Base-by-base conservation (phyloP, 2,113 vertebrate species). In the Mirza zaza region DNA sequence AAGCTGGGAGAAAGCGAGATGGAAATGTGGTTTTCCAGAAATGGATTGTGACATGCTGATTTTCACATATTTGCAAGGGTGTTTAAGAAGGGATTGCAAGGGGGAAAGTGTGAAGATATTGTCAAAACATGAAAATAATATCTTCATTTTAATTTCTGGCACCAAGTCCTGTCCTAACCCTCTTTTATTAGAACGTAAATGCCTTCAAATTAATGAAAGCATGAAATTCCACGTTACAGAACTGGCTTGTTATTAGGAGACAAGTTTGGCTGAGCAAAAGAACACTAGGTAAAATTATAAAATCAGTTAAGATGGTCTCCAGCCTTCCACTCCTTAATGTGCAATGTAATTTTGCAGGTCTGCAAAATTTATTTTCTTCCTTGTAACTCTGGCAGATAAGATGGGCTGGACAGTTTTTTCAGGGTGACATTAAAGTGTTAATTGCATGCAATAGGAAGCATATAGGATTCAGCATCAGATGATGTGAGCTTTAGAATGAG, bases 81-180 rank as follows among this genome's bases (percentile, higher is more conserved):
- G 7, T 73, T 75, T 63, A 63, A 80, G 34, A 79, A 68, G 34
- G 20, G 34, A 50, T 6, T 9, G 5, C 52, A 29, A 27, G 45
- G 34, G 8, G 42, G 1, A 86, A 90, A 52, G 8, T 87, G 55
- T 73, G 34, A 61, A 77, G 70, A 21, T 63, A 89, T 59, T 84
- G 42, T 89, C 36, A 92, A 95, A 95, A 68, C 23, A 75, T 59
- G 83, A 32, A 94, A 85, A 80, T 59, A 36, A 39, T 68, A 8
- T 67, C 45, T 87, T 83, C 21, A 29, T 94, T 94, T 91, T 80
- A 73, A 88, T 80, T 88, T 93, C 71, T 14, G 39, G 42, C 48
- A 71, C 67, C 21, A 42, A 67, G 2, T n/a, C 55, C 42, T 48
- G 20, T 42, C 23, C 7, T 65, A 81, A 76, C 27, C 17, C 13